Evolutionary conservation across 2,888 invertebrate genomes (phyloP).

Genomic region (Autographa gamma): DNA sequence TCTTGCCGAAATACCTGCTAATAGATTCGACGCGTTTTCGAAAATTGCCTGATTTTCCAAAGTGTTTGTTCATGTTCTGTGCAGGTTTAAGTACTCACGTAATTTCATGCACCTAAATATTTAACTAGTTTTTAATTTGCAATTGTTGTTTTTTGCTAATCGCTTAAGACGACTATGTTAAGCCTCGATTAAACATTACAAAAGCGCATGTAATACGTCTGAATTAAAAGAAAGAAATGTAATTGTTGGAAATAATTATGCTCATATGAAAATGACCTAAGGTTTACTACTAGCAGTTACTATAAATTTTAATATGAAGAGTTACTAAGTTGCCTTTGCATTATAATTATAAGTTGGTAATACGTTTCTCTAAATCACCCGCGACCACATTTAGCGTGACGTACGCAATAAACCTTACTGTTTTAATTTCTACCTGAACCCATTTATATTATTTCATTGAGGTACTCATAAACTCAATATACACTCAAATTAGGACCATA

Average conservation of each 20-base stretch:
- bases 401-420: constrained; percentile 10
- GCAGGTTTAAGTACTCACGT: background rate
- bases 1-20: background rate
- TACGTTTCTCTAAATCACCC: constrained; percentile 24
- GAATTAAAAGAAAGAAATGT: background rate
- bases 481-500: constrained; percentile 20
- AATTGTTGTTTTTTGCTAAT: background rate
- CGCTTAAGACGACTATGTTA: background rate
- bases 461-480: background rate
- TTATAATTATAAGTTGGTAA: constrained; percentile 2
- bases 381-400: constrained; percentile 39
- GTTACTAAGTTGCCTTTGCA: background rate
- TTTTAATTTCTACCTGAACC: constrained; percentile 38
- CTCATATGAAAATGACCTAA: no score
- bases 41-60: background rate
- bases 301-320: background rate
- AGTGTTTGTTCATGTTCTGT: background rate
- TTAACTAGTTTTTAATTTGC: background rate
- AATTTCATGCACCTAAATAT: background rate
- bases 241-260: background rate
- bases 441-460: constrained; percentile 19
- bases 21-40: constrained; percentile 4
- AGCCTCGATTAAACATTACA: background rate
- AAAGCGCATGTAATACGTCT: background rate
- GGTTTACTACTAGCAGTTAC: background rate